Evolutionary conservation across 2,113 vertebrate genomes (phyloP), one percentile per base, ranked within the genome.

Genomic region (Gambusia affinis): DNA sequence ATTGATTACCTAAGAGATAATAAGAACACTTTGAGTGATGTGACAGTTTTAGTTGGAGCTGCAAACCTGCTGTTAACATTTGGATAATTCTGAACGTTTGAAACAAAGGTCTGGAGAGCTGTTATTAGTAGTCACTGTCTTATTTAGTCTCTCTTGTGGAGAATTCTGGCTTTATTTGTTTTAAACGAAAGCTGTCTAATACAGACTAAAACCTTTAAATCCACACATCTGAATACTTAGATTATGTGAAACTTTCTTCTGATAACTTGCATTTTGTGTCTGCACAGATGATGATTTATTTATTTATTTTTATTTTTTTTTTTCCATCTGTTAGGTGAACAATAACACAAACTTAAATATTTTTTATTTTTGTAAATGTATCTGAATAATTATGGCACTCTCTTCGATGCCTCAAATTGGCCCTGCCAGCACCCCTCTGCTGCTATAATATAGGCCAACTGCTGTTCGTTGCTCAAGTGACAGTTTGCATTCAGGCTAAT

Each of bases 1-100:
- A 0, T 99, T 99, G 92, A 99, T 99, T 79, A 99, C 98, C 98
- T 99, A 72, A 10, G 39, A 39, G 28, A 42, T 39, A 15, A 77
- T 7, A 0, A 57, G 22, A n/a, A 8, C 51, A 57, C 10, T 57
- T n/a, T 57, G 7, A n/a, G 24, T n/a, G n/a, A n/a, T n/a, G 3
- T 10, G 19, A n/a, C 24, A 19, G 4, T 47, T 47, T 17, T 19
- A 19, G 44, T 47, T 24, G 8, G 8, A 6, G 51, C 24, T n/a
- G 51, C 51, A 57, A 57, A 57, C 51, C 51, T 57, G n/a, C 14
- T 47, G 17, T 57, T 57, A n/a, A 57, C 51, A 57, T 3, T 10
- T 57, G 17, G 51, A 24, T 57, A 57, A 7, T 57, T n/a, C 3
- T n/a, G 22, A 42, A 24, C 22, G 11, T 57, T 57, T 57, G 8